Evolutionary conservation across 1,140 invertebrate genomes (phyloP).

Genomic region (Anastrepha ludens): DNA sequence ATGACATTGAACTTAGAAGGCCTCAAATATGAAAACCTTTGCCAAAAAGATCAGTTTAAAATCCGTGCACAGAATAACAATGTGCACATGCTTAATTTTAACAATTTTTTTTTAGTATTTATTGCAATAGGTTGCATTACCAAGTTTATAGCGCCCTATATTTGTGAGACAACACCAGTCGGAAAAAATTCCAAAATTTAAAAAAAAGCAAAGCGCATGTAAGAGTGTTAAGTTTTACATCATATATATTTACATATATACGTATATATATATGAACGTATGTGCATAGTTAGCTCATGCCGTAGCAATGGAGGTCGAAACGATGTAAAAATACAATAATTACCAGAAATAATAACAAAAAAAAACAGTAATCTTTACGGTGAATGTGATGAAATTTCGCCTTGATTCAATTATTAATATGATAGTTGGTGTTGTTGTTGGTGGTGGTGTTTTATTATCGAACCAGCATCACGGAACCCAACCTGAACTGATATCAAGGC

Average conservation of each 20-base stretch:
- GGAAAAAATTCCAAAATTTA: too few species aligned
- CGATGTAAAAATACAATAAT: conserved; percentile 6
- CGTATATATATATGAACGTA: not conserved
- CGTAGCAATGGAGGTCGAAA: not conserved
- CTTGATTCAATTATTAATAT: conserved; percentile 21
- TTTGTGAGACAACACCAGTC: too few species aligned
- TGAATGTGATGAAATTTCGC: conserved; percentile 37
- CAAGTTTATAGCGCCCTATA: too few species aligned
- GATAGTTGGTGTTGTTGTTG: not conserved
- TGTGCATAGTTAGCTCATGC: not conserved
- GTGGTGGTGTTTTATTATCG: not conserved
- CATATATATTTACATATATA: not conserved
- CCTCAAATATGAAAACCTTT: too few species aligned
- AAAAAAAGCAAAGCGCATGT: too few species aligned
- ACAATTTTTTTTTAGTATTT: too few species aligned
- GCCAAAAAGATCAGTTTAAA: too few species aligned
- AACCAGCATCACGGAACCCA: not conserved
- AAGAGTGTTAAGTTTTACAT: too few species aligned
- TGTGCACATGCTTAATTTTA: too few species aligned
- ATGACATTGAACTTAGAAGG: too few species aligned
- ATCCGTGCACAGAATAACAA: too few species aligned
- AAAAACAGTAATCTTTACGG: conserved; percentile 17
- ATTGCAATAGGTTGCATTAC: too few species aligned
- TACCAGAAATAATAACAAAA: not conserved
- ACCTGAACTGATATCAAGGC: not conserved